Percentiles rank a stretch among this genome's conserved stretches.
phyloP scores from a whole-genome alignment of 2,797 vertebrate genomes.

The Harpagifer antarcticus region DNA sequence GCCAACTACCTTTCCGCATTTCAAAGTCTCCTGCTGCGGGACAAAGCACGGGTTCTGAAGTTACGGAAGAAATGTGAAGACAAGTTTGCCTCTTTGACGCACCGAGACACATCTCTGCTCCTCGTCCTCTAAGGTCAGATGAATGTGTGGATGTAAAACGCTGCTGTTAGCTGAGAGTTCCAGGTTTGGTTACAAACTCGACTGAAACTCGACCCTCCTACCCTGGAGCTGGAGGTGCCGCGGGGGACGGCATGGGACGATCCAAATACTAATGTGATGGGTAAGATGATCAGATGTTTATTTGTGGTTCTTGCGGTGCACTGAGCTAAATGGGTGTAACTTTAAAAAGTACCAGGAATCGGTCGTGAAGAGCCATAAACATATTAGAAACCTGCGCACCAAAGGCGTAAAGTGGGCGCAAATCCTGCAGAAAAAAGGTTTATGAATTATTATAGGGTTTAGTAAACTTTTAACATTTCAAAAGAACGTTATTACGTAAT shows the following conservation, averaged over 20 bases:
- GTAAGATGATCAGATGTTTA: slow-evolving; percentile 49
- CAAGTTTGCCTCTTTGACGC: background rate
- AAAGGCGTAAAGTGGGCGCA: background rate
- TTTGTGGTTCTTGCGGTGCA: background rate
- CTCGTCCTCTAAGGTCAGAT: background rate
- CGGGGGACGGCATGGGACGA: slow-evolving; percentile 46
- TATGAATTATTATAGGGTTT: too few species aligned
- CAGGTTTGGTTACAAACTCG: slow-evolving; percentile 19
- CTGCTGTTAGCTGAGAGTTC: background rate
- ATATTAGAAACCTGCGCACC: background rate
- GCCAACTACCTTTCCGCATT: background rate
- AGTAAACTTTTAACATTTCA: background rate
- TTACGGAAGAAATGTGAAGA: slow-evolving; percentile 18
- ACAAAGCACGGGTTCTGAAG: background rate
- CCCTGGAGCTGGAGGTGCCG: slow-evolving; percentile 32
- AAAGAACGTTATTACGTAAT: too few species aligned
- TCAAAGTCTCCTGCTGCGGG: slow-evolving; percentile 7
- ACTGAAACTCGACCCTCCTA: slow-evolving; percentile 38
- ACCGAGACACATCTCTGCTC: background rate
- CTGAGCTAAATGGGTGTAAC: background rate
- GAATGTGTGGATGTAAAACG: slow-evolving; percentile 37
- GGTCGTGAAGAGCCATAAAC: background rate
- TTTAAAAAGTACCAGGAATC: background rate
- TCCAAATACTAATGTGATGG: slow-evolving; percentile 61
- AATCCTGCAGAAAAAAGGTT: background rate